Conservation (phyloP, 35 echinoderm and acorn worm genomes). For the Ptychodera flava region DNA sequence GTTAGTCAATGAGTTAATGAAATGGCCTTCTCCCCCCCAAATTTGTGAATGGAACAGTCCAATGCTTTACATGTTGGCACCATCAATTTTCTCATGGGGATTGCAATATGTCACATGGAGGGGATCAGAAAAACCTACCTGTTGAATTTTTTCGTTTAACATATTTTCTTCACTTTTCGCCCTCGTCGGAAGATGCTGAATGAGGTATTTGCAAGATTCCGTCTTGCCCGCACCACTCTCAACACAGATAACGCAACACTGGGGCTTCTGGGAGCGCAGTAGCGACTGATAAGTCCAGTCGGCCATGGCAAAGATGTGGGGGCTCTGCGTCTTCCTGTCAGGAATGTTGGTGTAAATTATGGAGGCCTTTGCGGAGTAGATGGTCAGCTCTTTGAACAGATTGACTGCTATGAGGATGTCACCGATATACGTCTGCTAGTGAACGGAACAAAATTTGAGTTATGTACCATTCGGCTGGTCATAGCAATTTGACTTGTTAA, state of each 20-base stretch:
- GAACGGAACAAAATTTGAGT: constrained; percentile 13
- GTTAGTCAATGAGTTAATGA: too few relatives aligned
- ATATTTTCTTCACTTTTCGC: constrained; percentile 70
- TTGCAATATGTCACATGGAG: too few relatives aligned
- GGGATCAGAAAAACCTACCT: too few relatives aligned
- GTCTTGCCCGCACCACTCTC: constrained; percentile 97
- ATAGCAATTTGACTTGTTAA: too few relatives aligned
- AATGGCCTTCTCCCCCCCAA: too few relatives aligned
- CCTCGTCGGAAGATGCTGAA: constrained; percentile 63
- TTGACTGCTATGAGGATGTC: constrained; percentile 90
- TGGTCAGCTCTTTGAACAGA: constrained; percentile 83
- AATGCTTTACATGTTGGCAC: too few relatives aligned
- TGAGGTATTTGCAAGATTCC: constrained; percentile 82
- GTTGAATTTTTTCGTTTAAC: constrained; percentile 90
- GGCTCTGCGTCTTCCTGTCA: constrained; percentile 34
- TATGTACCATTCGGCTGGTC: too few relatives aligned
- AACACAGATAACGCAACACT: constrained; percentile 96
- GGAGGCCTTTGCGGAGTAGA: constrained; percentile 64
- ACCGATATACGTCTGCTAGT: constrained; percentile 81
- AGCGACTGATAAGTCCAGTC: constrained; percentile 70
- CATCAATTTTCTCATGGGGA: too few relatives aligned
- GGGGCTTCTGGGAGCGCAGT: constrained; percentile 46
- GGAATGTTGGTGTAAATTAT: constrained; percentile 47
- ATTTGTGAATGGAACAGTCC: too few relatives aligned
- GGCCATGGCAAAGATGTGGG: constrained; percentile 83